A percentile compares a stretch with the other conserved stretches of the same genome.
Evolutionary conservation across 2,888 invertebrate genomes (phyloP).

Genomic region (Helicoverpa assulta): DNA sequence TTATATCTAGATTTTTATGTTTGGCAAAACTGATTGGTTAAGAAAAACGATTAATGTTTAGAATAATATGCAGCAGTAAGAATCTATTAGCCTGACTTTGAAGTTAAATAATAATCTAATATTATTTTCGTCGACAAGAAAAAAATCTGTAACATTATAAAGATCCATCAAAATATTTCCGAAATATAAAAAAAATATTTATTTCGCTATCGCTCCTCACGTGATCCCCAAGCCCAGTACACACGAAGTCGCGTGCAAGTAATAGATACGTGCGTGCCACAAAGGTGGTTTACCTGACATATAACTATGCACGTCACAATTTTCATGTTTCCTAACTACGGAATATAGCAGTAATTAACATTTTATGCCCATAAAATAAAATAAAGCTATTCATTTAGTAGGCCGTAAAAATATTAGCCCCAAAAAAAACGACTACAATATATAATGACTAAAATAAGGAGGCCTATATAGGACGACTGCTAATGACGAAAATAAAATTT

Average conservation of each 20-base stretch:
- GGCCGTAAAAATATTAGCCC: neutral
- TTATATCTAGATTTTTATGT: too few relatives aligned
- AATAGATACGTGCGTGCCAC: constrained; percentile 55
- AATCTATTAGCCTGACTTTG: too few relatives aligned
- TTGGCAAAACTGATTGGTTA: too few relatives aligned
- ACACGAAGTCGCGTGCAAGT: constrained; percentile 52
- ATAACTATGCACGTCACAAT: constrained; percentile 18
- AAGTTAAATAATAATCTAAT: too few relatives aligned
- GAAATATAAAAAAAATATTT: too few relatives aligned
- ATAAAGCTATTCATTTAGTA: constrained; percentile 3
- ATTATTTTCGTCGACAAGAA: too few relatives aligned
- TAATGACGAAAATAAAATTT: too few relatives aligned
- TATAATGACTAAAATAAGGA: neutral
- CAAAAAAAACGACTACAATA: too few relatives aligned
- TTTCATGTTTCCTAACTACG: constrained; percentile 14
- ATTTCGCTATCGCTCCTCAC: neutral
- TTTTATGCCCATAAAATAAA: constrained; percentile 14
- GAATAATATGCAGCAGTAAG: too few relatives aligned
- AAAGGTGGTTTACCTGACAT: constrained; percentile 34
- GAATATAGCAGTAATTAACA: constrained; percentile 18
- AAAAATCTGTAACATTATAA: neutral
- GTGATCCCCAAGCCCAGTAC: constrained; percentile 1
- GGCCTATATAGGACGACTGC: too few relatives aligned
- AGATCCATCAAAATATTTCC: neutral
- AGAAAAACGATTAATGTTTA: too few relatives aligned